Base-by-base conservation (phyloP, 2,113 vertebrate species). In the Coreoperca whiteheadi region DNA sequence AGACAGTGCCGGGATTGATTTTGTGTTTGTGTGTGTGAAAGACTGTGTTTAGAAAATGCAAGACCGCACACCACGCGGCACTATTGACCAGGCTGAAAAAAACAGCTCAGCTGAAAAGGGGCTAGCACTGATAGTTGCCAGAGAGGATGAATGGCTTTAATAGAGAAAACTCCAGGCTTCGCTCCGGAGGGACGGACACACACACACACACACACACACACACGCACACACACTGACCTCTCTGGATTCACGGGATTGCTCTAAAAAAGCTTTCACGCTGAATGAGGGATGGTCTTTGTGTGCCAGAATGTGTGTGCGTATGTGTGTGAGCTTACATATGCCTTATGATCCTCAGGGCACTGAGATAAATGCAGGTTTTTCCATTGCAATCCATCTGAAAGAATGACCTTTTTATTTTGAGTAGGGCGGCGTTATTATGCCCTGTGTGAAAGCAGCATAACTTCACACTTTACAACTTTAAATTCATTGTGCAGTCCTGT, bases 101-200 rank as follows among this genome's bases (percentile, higher is more conserved):
- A 78, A 51, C 59, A 67, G 28, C 53, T 67, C n/a, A 72, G 70
- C 82, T 90, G 74, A 85, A 86, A 85, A 84, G 81, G 74, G 53
- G 18, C 41, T 12, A 86, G 37, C 66, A 51, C 74, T 37, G 87
- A 87, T 84, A 79, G 77, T 61, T 87, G 83, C 83, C 88, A 89
- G 73, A 85, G 51, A 86, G 78, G 84, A 90, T 92, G 87, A 91
- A 91, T 91, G 82, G 81, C 64, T 92, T 92, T 86, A 86, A 90
- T 91, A 79, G 87, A 90, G 84, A 88, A 89, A 83, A 89, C 77
- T 89, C 81, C 83, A 80, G 87, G 80, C 78, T 86, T 85, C 16
- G 21, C 74, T 82, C 84, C 71, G 30, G 65, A 83, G 79, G 51
- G 71, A 86, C 32, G 0, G 4, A 60, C 78, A 34, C 64, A 73